A percentile compares a stretch with the other conserved stretches of the same genome.
Conservation (phyloP, 1,140 invertebrate species). For the Caenorhabditis inopinata region DNA sequence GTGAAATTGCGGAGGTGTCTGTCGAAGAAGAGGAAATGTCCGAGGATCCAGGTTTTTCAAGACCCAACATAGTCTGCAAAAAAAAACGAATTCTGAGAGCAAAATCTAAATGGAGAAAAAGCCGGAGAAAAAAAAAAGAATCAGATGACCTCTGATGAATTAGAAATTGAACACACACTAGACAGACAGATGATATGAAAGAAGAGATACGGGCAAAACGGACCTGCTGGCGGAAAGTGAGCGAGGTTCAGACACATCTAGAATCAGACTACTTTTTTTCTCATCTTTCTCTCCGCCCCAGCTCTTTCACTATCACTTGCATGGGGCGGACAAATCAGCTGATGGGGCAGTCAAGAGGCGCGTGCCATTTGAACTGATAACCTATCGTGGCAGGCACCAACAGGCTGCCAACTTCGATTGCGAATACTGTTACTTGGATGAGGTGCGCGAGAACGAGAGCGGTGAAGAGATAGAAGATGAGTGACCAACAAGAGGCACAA, state of each 20-base stretch:
- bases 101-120: not conserved
- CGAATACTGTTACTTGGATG: slow-evolving; percentile 27
- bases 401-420: not conserved
- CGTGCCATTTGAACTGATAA: slow-evolving; percentile 32
- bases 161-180: slow-evolving; percentile 20
- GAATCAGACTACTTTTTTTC: slow-evolving; percentile 30
- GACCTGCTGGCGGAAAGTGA: not conserved
- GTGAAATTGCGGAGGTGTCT: slow-evolving; percentile 44
- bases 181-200: slow-evolving; percentile 14
- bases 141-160: slow-evolving; percentile 20
- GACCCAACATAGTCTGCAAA: slow-evolving; percentile 32
- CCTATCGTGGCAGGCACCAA: slow-evolving; percentile 31
- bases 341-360: slow-evolving; percentile 16
- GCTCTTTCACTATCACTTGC: slow-evolving; percentile 14
- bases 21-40: slow-evolving; percentile 42
- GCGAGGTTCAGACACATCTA: slow-evolving; percentile 33
- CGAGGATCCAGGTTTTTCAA: slow-evolving; percentile 39
- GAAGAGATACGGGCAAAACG: slow-evolving; percentile 2
- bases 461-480: slow-evolving; percentile 7
- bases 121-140: not conserved
- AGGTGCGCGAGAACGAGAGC: slow-evolving; percentile 17
- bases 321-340: slow-evolving; percentile 29
- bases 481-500: slow-evolving; percentile 14
- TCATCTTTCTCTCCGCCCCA: slow-evolving; percentile 29
- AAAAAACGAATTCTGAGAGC: not conserved